Evolutionary conservation across 2,113 vertebrate genomes (phyloP).

Genomic region (Xenotilapia leptura): DNA sequence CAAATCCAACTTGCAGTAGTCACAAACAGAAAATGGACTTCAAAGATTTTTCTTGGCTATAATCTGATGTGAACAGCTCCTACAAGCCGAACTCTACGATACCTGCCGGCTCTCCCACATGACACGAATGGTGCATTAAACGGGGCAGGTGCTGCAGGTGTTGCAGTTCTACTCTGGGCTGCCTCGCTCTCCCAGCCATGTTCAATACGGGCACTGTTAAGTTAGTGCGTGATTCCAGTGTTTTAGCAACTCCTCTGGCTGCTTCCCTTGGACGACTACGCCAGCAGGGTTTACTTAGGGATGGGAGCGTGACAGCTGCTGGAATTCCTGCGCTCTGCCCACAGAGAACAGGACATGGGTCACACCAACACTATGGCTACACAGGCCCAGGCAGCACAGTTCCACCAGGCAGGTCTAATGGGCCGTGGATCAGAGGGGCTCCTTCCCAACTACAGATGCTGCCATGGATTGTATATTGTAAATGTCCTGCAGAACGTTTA

Average conservation of each 20-base stretch:
- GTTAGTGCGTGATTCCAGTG: conserved; percentile 52
- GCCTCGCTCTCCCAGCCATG: conserved; percentile 7
- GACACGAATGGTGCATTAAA: not conserved
- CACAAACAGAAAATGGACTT: not conserved
- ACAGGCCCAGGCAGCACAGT: conserved; percentile 31
- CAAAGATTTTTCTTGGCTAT: conserved; percentile 11
- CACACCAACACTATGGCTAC: conserved; percentile 42
- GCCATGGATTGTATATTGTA: conserved; percentile 2
- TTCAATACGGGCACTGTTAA: conserved; percentile 58
- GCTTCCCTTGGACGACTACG: conserved; percentile 35
- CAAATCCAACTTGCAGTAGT: not conserved
- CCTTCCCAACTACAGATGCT: not conserved
- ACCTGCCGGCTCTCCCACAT: conserved; percentile 6
- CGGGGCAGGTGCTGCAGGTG: conserved; percentile 62
- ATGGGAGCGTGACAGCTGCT: conserved; percentile 61
- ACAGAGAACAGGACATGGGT: conserved; percentile 56
- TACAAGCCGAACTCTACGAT: not conserved
- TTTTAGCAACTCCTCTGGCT: conserved; percentile 33
- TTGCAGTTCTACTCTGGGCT: conserved; percentile 36
- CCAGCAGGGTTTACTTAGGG: conserved; percentile 64
- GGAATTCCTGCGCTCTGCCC: conserved; percentile 47
- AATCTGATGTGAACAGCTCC: not conserved
- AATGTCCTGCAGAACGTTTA: conserved; percentile 2
- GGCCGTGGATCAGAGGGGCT: conserved; percentile 17
- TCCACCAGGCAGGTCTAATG: conserved; percentile 31